These are phyloP conservation scores for Manis javanica DNA, from an alignment of 2,797 vertebrate species.

Conservation along the genomic window DNA sequence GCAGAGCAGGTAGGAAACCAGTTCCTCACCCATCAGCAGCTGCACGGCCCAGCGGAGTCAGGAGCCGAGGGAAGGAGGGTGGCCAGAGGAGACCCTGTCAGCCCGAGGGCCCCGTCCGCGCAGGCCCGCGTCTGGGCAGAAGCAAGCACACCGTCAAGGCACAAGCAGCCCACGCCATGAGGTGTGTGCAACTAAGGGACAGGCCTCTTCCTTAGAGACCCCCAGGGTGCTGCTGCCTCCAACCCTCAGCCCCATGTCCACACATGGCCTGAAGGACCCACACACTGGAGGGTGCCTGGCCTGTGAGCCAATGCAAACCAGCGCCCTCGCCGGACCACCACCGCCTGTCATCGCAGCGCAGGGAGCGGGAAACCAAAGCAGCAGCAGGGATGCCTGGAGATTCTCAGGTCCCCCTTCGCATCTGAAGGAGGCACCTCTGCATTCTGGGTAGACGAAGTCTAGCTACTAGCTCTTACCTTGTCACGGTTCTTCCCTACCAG, in stretches of 20 bases:
- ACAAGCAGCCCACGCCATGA: rapidly evolving
- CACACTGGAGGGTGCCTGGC: background rate
- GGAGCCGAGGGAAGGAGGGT: background rate
- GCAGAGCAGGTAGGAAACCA: background rate
- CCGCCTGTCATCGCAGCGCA: rapidly evolving
- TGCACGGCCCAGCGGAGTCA: rapidly evolving
- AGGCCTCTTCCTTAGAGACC: rapidly evolving
- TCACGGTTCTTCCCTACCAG: no score
- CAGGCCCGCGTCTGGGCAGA: background rate
- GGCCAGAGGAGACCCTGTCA: background rate
- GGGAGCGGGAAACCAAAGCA: no score
- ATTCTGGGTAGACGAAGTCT: no score
- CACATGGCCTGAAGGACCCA: background rate
- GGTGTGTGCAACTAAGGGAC: rapidly evolving
- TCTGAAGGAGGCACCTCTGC: no score
- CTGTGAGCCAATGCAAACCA: rapidly evolving
- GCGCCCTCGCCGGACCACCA: background rate
- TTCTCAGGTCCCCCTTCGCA: no score
- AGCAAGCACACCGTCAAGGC: background rate
- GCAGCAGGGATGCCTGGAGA: rapidly evolving
- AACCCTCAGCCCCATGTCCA: background rate
- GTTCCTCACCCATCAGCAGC: background rate
- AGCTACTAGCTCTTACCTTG: no score
- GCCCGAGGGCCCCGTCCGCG: background rate
- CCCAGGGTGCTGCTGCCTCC: background rate